Evolutionary conservation across 2,888 invertebrate genomes (phyloP).

Genomic region (Sesamia inferens): DNA sequence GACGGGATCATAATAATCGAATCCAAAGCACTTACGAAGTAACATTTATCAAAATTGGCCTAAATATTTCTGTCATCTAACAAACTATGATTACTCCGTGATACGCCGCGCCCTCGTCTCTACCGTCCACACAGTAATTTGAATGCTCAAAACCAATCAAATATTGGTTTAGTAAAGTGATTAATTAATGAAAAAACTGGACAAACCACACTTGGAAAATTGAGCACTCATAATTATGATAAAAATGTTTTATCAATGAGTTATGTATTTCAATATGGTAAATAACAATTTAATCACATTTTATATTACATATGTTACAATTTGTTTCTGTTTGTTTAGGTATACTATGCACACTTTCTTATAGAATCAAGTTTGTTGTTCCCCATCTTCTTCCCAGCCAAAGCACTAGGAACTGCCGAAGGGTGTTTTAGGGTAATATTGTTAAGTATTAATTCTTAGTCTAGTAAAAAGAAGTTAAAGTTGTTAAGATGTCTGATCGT

Average conservation of each 20-base stretch:
- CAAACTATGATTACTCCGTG: background rate
- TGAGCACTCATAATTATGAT: background rate
- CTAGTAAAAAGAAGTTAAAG: background rate
- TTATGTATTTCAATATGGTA: background rate
- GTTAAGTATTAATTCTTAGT: background rate
- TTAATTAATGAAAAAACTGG: constrained; percentile 22
- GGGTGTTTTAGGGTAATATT: background rate
- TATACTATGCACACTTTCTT: background rate
- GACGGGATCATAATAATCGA: background rate
- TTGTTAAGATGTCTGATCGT: background rate
- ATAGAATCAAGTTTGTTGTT: background rate
- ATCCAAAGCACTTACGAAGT: too few relatives aligned
- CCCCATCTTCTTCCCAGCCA: too few relatives aligned
- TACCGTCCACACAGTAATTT: constrained; percentile 17
- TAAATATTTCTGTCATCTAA: background rate
- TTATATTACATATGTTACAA: too few relatives aligned
- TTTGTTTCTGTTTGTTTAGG: background rate
- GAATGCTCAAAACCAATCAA: constrained; percentile 34
- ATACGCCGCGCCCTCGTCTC: background rate
- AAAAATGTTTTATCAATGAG: background rate
- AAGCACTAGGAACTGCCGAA: too few relatives aligned
- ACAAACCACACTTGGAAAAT: constrained; percentile 3
- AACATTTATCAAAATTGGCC: background rate
- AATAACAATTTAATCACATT: background rate
- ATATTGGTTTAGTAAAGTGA: constrained; percentile 31